Conservation (phyloP, 1,140 invertebrate genomes). For the Calosoma granatense region DNA sequence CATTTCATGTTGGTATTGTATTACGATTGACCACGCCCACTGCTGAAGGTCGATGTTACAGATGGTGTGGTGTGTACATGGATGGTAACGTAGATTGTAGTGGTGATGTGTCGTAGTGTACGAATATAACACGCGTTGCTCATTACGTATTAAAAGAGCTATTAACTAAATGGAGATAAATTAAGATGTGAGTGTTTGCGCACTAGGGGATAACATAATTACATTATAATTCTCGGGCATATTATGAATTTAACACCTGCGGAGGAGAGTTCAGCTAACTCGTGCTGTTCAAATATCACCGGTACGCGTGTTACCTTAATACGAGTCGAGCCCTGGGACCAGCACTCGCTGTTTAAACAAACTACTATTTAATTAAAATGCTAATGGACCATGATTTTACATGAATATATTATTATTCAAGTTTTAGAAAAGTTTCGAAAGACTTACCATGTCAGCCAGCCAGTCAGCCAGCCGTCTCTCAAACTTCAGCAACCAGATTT, state of each 20-base stretch:
- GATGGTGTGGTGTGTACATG: too few species aligned
- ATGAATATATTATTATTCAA: too few species aligned
- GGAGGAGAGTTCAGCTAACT: not conserved
- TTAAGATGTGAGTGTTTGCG: constrained; percentile 8
- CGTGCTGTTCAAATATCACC: not conserved
- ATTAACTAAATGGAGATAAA: constrained; percentile 5
- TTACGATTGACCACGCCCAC: too few species aligned
- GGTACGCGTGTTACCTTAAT: not conserved
- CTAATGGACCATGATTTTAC: not conserved
- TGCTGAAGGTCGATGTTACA: too few species aligned
- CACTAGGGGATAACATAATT: constrained; percentile 4
- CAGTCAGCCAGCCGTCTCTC: too few species aligned
- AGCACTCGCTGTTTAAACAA: not conserved
- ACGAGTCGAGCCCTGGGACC: not conserved
- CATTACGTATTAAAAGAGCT: constrained; percentile 7
- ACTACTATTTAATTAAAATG: not conserved
- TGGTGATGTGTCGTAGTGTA: too few species aligned
- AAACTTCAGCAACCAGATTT: too few species aligned
- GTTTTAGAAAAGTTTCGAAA: too few species aligned
- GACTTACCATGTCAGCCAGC: too few species aligned
- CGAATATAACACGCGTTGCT: too few species aligned
- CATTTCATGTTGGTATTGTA: too few species aligned
- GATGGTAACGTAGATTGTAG: too few species aligned
- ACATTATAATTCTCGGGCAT: constrained; percentile 4
- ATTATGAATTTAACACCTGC: constrained; percentile 8